Evolutionary conservation across 2,113 vertebrate species (phyloP).

Genomic region (Corydoras maculifer): DNA sequence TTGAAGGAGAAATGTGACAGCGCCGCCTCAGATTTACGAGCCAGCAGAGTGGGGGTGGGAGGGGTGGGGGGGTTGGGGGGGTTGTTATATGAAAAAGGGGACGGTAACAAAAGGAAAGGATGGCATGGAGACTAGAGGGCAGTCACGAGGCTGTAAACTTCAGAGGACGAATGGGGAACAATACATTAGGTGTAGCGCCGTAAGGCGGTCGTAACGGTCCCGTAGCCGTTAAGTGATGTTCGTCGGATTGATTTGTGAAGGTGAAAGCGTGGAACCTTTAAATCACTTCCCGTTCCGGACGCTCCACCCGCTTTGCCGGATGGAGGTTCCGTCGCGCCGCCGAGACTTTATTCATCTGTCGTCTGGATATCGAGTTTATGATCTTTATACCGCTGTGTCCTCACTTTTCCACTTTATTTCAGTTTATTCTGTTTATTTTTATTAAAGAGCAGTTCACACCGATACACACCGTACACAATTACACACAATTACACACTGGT

Average conservation of each 20-base stretch:
- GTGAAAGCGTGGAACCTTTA: conserved; percentile 15
- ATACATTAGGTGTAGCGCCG: conserved; percentile 13
- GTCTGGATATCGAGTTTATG: too few species aligned
- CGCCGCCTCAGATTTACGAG: conserved; percentile 31
- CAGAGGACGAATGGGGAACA: conserved; percentile 31
- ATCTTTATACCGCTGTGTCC: too few species aligned
- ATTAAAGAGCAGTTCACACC: too few species aligned
- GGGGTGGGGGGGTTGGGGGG: too few species aligned
- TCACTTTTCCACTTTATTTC: too few species aligned
- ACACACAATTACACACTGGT: too few species aligned
- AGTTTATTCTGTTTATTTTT: too few species aligned
- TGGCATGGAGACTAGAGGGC: conserved; percentile 34
- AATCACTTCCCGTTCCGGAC: conserved; percentile 11
- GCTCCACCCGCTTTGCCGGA: not conserved
- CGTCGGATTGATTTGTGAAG: conserved; percentile 22
- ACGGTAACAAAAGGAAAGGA: not conserved
- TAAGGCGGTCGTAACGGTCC: conserved; percentile 17
- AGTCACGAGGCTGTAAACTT: conserved; percentile 38
- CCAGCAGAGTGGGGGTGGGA: not conserved
- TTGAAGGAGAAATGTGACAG: conserved; percentile 25
- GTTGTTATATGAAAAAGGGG: too few species aligned
- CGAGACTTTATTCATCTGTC: too few species aligned
- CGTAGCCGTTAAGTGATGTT: conserved; percentile 12
- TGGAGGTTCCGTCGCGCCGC: too few species aligned
- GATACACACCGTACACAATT: too few species aligned